Percentiles rank a stretch among this genome's conserved stretches.
Conservation (phyloP, 2,888 invertebrate species). For the Microctonus hyperodae region DNA sequence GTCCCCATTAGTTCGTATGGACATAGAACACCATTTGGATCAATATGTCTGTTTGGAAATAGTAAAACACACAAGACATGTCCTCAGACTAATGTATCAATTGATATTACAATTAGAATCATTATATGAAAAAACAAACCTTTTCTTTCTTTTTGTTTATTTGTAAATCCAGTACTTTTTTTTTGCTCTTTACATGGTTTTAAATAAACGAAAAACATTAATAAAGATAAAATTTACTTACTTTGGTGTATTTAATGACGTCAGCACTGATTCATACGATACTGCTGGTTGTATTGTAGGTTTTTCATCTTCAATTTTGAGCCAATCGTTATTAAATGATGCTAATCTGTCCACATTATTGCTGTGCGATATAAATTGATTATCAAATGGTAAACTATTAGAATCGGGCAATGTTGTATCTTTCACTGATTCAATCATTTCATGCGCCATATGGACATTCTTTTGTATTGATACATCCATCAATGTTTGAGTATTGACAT, state of each 20-base stretch:
- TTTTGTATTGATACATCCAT: background rate
- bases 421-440: background rate
- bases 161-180: background rate
- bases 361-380: background rate
- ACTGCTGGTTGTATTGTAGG: slow-evolving; percentile 23
- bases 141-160: background rate
- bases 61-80: slow-evolving; percentile 39
- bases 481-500: background rate
- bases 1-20: slow-evolving; percentile 61
- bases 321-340: background rate
- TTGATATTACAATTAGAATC: slow-evolving; percentile 12
- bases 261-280: slow-evolving; percentile 56
- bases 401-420: background rate
- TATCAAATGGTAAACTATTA: background rate
- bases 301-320: slow-evolving; percentile 22
- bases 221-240: slow-evolving; percentile 43
- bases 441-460: background rate
- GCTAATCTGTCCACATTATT: background rate
- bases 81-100: slow-evolving; percentile 35
- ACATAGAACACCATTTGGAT: slow-evolving; percentile 58
- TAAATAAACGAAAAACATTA: background rate
- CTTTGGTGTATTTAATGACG: slow-evolving; percentile 53
- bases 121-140: background rate
- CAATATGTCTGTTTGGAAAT: slow-evolving; percentile 51
- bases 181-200: background rate